Conservation (phyloP, 2,888 invertebrate genomes). For the Cryptops parisi region DNA sequence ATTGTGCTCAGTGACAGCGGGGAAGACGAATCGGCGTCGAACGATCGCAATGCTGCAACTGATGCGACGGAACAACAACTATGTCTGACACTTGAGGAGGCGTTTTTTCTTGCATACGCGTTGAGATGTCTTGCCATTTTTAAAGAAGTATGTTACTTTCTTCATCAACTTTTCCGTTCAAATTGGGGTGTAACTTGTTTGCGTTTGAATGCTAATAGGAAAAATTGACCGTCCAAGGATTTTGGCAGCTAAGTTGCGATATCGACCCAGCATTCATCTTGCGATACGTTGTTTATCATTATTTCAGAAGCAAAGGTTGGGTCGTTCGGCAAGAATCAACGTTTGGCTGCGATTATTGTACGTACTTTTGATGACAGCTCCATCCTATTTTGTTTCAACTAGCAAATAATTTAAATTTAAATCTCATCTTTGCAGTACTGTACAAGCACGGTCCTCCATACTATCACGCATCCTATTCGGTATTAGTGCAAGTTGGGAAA, state of each 20-base stretch:
- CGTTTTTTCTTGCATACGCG: too few species aligned
- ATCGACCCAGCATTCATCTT: constrained; percentile 46
- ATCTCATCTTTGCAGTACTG: constrained; percentile 1
- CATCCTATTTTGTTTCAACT: not conserved
- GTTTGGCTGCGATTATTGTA: constrained; percentile 77
- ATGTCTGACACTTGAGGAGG: too few species aligned
- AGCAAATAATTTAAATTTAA: too few species aligned
- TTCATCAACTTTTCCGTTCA: too few species aligned
- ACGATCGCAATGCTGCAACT: too few species aligned
- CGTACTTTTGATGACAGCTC: constrained; percentile 37
- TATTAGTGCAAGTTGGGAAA: not conserved
- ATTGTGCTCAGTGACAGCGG: too few species aligned
- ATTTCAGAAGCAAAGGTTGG: constrained; percentile 79
- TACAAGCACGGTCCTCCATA: constrained; percentile 4
- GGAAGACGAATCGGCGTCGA: too few species aligned
- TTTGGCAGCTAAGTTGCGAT: constrained; percentile 45
- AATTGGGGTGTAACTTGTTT: too few species aligned
- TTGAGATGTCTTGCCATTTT: too few species aligned
- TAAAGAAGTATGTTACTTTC: too few species aligned
- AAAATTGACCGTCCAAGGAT: not conserved
- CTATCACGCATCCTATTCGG: constrained; percentile 5
- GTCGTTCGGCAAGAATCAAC: constrained; percentile 74
- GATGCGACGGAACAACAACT: too few species aligned
- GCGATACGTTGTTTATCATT: constrained; percentile 65
- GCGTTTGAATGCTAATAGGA: not conserved